Evolutionary conservation across 1,140 invertebrate genomes (phyloP), one percentile per base, ranked within the genome.

Genomic region (Semibalanus balanoides): DNA sequence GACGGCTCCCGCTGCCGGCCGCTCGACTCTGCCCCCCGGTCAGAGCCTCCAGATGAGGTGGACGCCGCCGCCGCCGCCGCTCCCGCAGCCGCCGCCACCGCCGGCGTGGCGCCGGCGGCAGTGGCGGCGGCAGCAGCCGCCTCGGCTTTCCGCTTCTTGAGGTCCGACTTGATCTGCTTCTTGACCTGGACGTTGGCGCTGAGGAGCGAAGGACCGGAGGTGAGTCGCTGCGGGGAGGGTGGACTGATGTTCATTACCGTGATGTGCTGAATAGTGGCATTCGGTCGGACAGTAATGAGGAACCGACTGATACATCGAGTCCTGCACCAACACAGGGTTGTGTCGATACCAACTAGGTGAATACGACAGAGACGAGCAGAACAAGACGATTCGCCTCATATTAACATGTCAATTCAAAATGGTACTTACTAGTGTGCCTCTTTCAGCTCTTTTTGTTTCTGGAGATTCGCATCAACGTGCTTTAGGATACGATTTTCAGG

Each of bases 401-500:
- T n/a, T n/a, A n/a, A n/a, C n/a, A n/a, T n/a, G n/a, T n/a, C n/a
- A n/a, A n/a, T n/a, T n/a, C n/a, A n/a, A n/a, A n/a, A n/a, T n/a
- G 51, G 51, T 64, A 72, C 70, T 28, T 22, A 72, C 70, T 28
- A 29, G n/a, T 93, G 91, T 28, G 90, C 88, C 86, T 90, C 88
- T 80, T 92, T 88, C 35, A 95, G 88, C 84, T 97, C 94, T 81
- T 92, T 93, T 83, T 97, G 94, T 79, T 91, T 91, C 80, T 93
- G 90, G 0, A 95, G 87, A 85, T 96, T 96, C 9, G 90, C 88
- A 77, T 97, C 94, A 84, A 95, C 97, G 79, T 90, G 94, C 83
- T 97, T 96, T 11, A 97, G 84, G 11, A 98, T 72, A 22, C 70
- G 22, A 14, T 11, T 72, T 22, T 72, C 70, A 5, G 70, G 70